Conservation (phyloP, 2,888 invertebrate genomes). For the Brachylomia viminalis region DNA sequence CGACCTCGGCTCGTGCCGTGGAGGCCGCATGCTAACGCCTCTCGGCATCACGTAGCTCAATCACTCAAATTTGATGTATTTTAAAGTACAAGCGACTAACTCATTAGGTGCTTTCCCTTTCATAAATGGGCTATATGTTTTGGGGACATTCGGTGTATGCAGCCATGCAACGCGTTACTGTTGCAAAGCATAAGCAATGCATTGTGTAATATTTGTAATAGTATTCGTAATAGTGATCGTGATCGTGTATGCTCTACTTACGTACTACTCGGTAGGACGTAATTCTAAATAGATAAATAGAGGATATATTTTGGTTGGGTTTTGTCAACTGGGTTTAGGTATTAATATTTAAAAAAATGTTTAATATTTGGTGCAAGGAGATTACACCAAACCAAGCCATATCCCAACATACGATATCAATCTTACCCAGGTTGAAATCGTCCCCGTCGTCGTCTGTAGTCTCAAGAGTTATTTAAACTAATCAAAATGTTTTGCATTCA, state of each 20-base stretch:
- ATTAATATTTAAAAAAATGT: neutral
- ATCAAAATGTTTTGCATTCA: neutral
- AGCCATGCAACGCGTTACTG: constrained; percentile 27
- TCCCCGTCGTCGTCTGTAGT: neutral
- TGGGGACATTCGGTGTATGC: constrained; percentile 24
- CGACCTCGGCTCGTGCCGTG: constrained; percentile 78
- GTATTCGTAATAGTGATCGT: constrained; percentile 34
- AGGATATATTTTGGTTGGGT: neutral
- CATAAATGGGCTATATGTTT: constrained; percentile 26
- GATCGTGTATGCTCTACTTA: constrained; percentile 44
- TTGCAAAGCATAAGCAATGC: constrained; percentile 36
- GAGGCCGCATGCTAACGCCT: constrained; percentile 71
- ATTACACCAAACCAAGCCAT: neutral
- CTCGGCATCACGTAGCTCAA: constrained; percentile 72
- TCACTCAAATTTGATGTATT: constrained; percentile 74
- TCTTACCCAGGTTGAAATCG: neutral
- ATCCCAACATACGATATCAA: neutral
- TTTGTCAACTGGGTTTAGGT: neutral
- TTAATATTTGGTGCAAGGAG: neutral
- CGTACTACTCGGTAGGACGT: constrained; percentile 19
- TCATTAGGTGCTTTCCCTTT: constrained; percentile 59
- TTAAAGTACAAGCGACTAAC: constrained; percentile 66
- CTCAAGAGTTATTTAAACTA: neutral
- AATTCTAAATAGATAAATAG: neutral
- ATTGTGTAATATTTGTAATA: constrained; percentile 51